Evolutionary conservation across 1,140 invertebrate species (phyloP), one percentile per base, ranked within the genome.

Genomic region (Pogonomyrmex barbatus): DNA sequence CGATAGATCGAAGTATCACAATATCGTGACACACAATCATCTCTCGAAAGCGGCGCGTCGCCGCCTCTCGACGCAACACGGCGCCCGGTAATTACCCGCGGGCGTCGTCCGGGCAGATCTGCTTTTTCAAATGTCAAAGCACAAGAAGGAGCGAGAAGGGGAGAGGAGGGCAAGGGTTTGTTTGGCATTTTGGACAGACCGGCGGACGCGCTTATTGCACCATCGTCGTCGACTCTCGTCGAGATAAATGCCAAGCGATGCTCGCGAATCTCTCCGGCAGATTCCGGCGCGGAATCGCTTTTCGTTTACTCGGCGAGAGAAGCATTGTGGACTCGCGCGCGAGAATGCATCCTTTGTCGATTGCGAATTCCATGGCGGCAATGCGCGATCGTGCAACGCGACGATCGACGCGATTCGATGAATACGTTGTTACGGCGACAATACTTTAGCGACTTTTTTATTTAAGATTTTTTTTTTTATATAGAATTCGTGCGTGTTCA

Each of bases 121-220:
- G 30, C 73, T 87, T 87, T 73, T 71, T 65, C 65, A 90, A 91
- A 91, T 90, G 90, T 90, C 89, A 91, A 54, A 56, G 33, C 39
- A 30, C 8, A 9, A 30, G 36, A 42, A 9, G 67, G 45, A 50
- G 10, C 14, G 2, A 50, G 17, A 54, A 30, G 36, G 30, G 42
- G 24, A 10, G 30, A 45, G 14, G 33, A 77, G 77, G 45, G 76
- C 67, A 88, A 91, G 90, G 89, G 78, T 54, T 86, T 62, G 50
- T 78, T 67, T 91, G 89, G 87, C 90, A 89, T 91, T 89, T 90
- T 87, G 85, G 87, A 87, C n/a, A 52, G 42, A 47, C 30, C 77
- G n/a, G 71, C 54, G 17, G 4, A 50, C 76, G 62, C 36, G 75
- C n/a, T 58, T 63, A 71, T 89, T 89, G 78, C 88, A 65, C 77